Percentiles rank a stretch among this genome's conserved stretches.
Evolutionary conservation across 2,113 vertebrate genomes (phyloP).

Genomic region (Vidua chalybeata): DNA sequence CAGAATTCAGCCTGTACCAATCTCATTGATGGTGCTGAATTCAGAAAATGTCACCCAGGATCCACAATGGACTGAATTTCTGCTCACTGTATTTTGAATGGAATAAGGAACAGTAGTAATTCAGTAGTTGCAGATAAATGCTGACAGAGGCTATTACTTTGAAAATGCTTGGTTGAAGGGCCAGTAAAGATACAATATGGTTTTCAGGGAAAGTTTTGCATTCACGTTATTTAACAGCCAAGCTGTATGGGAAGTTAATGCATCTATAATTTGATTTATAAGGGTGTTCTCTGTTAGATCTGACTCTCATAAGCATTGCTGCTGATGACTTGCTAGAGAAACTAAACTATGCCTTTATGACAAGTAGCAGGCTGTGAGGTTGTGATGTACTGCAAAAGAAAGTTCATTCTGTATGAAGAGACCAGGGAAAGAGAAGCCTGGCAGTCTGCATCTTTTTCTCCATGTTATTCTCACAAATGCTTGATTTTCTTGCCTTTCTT

Average conservation of each 20-base stretch:
- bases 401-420: neutral
- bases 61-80: neutral
- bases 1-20: neutral
- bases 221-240: neutral
- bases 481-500: neutral
- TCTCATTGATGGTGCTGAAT: neutral
- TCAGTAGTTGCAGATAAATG: neutral
- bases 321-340: neutral
- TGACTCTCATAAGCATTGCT: neutral
- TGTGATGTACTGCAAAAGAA: neutral
- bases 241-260: neutral
- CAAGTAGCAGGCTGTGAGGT: neutral
- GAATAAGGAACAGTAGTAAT: neutral
- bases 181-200: neutral
- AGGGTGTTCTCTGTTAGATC: neutral
- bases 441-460: neutral
- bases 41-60: neutral
- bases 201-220: neutral
- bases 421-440: neutral
- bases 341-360: neutral
- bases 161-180: neutral
- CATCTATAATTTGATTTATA: neutral
- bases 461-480: neutral
- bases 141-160: neutral
- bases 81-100: neutral